Base-by-base conservation (phyloP, 2,888 invertebrate genomes). In the Eutolmus rufibarbis region DNA sequence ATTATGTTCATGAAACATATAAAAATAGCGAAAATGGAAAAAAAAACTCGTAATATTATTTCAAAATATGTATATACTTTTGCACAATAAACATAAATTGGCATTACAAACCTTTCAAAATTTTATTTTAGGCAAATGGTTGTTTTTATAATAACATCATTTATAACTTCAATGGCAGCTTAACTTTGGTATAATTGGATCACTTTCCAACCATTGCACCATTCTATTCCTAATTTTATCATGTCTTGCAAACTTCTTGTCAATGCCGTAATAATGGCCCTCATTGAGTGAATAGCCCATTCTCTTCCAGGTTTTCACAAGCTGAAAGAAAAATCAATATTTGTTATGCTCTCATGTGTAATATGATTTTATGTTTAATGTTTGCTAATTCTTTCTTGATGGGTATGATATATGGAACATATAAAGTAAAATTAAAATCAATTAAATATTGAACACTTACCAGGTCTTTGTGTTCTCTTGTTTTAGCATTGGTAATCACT, bases 181-280 rank as follows among this genome's bases (percentile, higher is more conserved):
- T n/a, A 51, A 16, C 4, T 51, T 51, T 19, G n/a, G n/a, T 51
- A 51, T 51, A 7, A 7, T 0, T 51, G 51, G n/a, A 51, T n/a
- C 7, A 51, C 2, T 51, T 5, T 51, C 16, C 51, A 51, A n/a
- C 51, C 51, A 51, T 2, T n/a, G n/a, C 19, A n/a, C 16, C 16
- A 16, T 51, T 95, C 66, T 98, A 92, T 7, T 98, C 98, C 97
- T 98, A 98, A 91, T 98, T 98, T 91, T 98, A 7, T 98, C 97
- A 98, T 98, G 56, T 97, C 98, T 31, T 96, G 96, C 88, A 96
- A 95, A 37, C 95, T 94, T 90, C 97, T 97, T 90, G 7, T 97
- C 96, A 0, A 97, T 97, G 12, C 98, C 94, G 0, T 97, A 97
- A 1, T 96, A 96, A 96, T 98, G 96, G 91, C 98, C 98, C 90